These are phyloP conservation scores for Eueides isabella DNA, from an alignment of 1,140 invertebrate genomes.

Conservation along the genomic window DNA sequence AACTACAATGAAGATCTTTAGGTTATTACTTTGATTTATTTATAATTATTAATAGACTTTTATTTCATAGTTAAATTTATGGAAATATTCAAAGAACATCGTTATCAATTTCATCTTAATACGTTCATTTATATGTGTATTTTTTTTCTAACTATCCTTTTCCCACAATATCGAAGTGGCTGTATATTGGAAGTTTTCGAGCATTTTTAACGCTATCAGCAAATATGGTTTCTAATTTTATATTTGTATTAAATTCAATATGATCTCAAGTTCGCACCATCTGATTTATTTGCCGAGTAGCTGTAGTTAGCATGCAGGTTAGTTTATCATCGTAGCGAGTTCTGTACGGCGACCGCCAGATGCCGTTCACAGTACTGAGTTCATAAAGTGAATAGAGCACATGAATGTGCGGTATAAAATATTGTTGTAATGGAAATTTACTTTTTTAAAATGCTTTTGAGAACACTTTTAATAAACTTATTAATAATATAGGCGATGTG, in stretches of 20 bases:
- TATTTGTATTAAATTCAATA: not conserved
- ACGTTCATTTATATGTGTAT: not conserved
- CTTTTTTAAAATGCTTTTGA: too few relatives aligned
- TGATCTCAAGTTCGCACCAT: slow-evolving; percentile 31
- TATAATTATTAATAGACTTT: too few relatives aligned
- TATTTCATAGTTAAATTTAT: too few relatives aligned
- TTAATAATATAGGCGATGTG: too few relatives aligned
- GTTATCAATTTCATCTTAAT: too few relatives aligned
- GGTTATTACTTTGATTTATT: not conserved
- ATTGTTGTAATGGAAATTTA: not conserved
- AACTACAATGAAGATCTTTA: not conserved
- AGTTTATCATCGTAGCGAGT: slow-evolving; percentile 46
- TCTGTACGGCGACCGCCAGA: slow-evolving; percentile 50
- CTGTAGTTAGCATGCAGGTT: slow-evolving; percentile 40
- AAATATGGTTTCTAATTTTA: too few relatives aligned
- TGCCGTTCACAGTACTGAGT: slow-evolving; percentile 50
- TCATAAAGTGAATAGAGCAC: not conserved
- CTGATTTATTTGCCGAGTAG: slow-evolving; percentile 38
- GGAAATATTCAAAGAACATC: too few relatives aligned
- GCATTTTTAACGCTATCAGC: too few relatives aligned
- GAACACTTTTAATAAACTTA: too few relatives aligned
- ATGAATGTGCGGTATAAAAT: not conserved
- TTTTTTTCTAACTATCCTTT: too few relatives aligned
- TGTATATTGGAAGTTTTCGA: too few relatives aligned
- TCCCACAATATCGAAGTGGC: too few relatives aligned